Conservation (phyloP, 1,140 invertebrate genomes). For the Drusus annulatus region DNA sequence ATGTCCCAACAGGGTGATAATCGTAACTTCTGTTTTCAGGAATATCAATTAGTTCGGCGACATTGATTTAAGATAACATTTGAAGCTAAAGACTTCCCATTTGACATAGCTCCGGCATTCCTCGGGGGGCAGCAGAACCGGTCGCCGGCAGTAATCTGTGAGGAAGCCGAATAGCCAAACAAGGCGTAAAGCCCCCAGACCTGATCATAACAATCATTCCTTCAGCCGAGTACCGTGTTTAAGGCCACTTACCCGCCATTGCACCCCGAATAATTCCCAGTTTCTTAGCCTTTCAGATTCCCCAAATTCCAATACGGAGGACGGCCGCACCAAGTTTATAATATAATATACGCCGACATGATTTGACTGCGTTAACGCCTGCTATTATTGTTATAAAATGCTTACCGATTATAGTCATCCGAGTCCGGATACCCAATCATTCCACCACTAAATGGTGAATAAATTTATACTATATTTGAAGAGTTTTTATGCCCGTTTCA, state of each 20-base stretch:
- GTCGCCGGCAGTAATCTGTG: conserved; percentile 4
- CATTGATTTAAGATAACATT: conserved; percentile 43
- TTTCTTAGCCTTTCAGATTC: conserved; percentile 34
- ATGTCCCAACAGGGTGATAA: conserved; percentile 5
- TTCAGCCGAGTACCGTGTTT: conserved; percentile 53
- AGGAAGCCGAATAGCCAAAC: conserved; percentile 9
- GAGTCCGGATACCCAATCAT: conserved; percentile 27
- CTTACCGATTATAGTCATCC: conserved; percentile 42
- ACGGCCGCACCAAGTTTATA: background rate
- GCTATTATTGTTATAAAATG: conserved; percentile 42
- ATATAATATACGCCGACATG: conserved; percentile 32
- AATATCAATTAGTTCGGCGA: conserved; percentile 32
- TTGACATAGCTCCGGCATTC: conserved; percentile 52
- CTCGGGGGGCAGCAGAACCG: conserved; percentile 17
- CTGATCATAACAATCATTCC: conserved; percentile 53
- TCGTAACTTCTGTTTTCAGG: conserved; percentile 4
- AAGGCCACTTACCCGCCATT: conserved; percentile 45
- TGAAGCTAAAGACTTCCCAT: conserved; percentile 40
- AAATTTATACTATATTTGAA: conserved; percentile 41
- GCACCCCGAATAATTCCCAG: conserved; percentile 24
- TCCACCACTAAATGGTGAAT: conserved; percentile 36
- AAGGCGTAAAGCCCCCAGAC: conserved; percentile 16
- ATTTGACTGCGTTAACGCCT: conserved; percentile 32
- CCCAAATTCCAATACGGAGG: conserved; percentile 34
- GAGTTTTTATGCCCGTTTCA: conserved; percentile 17